phyloP scores from a whole-genome alignment of 2,888 invertebrate species.

The Villa cingulata region DNA sequence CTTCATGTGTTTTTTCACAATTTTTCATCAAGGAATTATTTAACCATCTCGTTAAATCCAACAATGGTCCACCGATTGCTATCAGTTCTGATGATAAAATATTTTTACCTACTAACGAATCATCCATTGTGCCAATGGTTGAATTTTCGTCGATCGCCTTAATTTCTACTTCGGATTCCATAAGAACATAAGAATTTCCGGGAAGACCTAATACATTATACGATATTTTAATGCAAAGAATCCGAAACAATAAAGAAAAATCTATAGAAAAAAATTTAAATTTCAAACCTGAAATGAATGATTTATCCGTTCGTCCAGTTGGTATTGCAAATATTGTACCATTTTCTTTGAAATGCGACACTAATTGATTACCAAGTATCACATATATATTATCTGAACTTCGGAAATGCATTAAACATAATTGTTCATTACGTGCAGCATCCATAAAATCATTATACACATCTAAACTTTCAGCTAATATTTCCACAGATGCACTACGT shows the following conservation, averaged over 20 bases:
- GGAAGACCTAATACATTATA: no score
- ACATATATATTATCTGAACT: conserved; percentile 31
- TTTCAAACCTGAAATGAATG: conserved; percentile 26
- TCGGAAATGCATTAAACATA: conserved; percentile 34
- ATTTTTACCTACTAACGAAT: conserved; percentile 25
- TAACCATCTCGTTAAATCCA: conserved; percentile 29
- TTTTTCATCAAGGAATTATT: conserved; percentile 28
- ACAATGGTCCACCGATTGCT: conserved; percentile 25
- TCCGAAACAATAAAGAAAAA: not conserved
- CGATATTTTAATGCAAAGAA: no score
- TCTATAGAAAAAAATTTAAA: no score
- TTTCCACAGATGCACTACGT: conserved; percentile 33
- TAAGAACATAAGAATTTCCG: conserved; percentile 27
- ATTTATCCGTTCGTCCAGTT: conserved; percentile 25
- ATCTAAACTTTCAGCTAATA: conserved; percentile 27
- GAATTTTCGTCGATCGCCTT: conserved; percentile 26
- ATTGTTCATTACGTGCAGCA: conserved; percentile 27
- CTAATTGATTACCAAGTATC: conserved; percentile 29
- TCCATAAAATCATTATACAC: conserved; percentile 34
- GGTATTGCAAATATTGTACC: conserved; percentile 32
- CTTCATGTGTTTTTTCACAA: conserved; percentile 25
- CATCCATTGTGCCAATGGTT: conserved; percentile 23
- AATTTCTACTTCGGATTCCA: conserved; percentile 31
- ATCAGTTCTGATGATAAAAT: conserved; percentile 29
- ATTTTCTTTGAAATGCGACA: conserved; percentile 28